Conservation (phyloP, 37 sponge, comb jelly and placozoan species). For the Chondrosia reniformis region DNA sequence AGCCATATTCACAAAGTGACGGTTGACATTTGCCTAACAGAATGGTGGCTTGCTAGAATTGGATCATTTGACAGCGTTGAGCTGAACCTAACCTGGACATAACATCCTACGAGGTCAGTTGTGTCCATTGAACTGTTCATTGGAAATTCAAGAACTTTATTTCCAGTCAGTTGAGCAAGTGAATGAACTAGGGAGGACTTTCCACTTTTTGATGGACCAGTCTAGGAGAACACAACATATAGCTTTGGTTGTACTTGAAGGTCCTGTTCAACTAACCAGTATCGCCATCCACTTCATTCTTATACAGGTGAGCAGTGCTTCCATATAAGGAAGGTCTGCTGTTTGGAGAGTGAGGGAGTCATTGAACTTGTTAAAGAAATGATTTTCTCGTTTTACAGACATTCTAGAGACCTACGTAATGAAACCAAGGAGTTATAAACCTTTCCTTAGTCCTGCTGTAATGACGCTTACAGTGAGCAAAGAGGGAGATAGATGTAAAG, state of each 20-base stretch:
- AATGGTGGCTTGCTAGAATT: no score
- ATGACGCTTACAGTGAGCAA: neutral
- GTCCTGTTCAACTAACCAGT: conserved; percentile 65
- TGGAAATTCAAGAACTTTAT: conserved; percentile 85
- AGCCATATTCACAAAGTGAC: neutral
- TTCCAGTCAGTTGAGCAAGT: conserved; percentile 79
- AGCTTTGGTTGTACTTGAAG: no score
- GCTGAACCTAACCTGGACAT: conserved; percentile 75
- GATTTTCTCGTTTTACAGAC: neutral
- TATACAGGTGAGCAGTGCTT: conserved; percentile 69
- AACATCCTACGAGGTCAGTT: conserved; percentile 91
- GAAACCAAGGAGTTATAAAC: neutral
- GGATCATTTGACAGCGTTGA: no score
- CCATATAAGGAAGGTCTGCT: conserved; percentile 59
- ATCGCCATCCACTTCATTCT: conserved; percentile 91
- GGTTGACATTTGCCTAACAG: neutral
- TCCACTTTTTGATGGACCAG: conserved; percentile 73
- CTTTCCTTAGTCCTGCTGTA: no score
- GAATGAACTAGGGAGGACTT: conserved; percentile 65
- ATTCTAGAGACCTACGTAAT: neutral
- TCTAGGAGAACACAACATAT: conserved; percentile 52
- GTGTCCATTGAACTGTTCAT: conserved; percentile 91
- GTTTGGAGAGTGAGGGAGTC: conserved; percentile 25
- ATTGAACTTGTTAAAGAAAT: neutral
- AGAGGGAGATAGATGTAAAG: neutral